phyloP scores from a whole-genome alignment of 2,888 invertebrate genomes.

The Xestobium rufovillosum region DNA sequence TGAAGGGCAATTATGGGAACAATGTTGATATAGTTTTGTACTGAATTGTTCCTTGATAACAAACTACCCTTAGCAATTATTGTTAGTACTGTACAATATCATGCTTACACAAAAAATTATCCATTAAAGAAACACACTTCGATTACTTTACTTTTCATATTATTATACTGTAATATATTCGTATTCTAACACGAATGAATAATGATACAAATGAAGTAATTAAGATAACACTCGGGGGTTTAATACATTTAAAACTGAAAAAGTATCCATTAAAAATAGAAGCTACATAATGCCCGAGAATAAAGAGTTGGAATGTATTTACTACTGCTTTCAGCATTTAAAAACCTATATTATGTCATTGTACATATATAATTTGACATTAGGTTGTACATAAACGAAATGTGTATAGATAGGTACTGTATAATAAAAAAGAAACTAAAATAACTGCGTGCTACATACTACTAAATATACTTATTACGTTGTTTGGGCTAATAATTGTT shows the following conservation, averaged over 20 bases:
- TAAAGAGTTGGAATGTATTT: conserved; percentile 2
- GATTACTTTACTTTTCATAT: too few species aligned
- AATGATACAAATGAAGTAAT: too few species aligned
- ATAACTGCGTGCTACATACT: background rate
- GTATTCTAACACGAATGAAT: too few species aligned
- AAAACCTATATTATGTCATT: too few species aligned
- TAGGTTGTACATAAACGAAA: conserved; percentile 12
- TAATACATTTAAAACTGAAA: too few species aligned
- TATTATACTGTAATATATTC: too few species aligned
- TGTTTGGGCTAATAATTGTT: conserved; percentile 46
- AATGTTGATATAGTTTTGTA: conserved; percentile 31
- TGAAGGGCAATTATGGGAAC: too few species aligned
- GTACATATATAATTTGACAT: too few species aligned
- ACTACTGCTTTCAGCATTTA: conserved; percentile 11
- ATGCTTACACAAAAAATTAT: conserved; percentile 16
- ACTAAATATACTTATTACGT: conserved; percentile 8
- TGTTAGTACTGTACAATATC: conserved; percentile 29
- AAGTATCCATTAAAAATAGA: too few species aligned
- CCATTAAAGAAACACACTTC: too few species aligned
- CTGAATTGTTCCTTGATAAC: conserved; percentile 33
- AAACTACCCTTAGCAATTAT: conserved; percentile 17
- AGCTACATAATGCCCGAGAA: conserved; percentile 3
- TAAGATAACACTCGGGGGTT: too few species aligned
- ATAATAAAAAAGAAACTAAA: conserved; percentile 3
- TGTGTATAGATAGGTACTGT: conserved; percentile 7